A percentile compares a stretch with the other conserved stretches of the same genome.
Conservation (phyloP, 2,888 invertebrate genomes). For the Pediacus dermestoides region DNA sequence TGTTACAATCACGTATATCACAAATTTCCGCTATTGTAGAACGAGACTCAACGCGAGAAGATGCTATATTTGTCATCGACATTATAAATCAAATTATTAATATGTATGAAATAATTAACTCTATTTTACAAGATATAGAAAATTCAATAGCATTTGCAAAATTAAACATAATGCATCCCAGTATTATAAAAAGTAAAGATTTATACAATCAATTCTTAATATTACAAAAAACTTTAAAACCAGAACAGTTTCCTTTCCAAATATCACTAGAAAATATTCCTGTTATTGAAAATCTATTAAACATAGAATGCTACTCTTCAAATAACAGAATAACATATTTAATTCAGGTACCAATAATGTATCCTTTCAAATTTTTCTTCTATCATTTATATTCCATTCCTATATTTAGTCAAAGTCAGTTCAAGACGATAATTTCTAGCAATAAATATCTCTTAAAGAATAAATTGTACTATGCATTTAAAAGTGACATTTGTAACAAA, state of each 20-base stretch:
- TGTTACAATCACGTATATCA: conserved; percentile 5
- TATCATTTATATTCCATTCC: conserved; percentile 2
- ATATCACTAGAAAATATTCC: neutral
- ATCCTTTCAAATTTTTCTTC: neutral
- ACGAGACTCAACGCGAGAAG: neutral
- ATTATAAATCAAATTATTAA: conserved; percentile 11
- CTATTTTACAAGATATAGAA: conserved; percentile 15
- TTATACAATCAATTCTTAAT: conserved; percentile 8
- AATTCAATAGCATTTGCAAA: conserved; percentile 13
- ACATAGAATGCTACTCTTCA: conserved; percentile 7
- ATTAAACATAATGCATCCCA: conserved; percentile 11
- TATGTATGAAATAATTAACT: conserved; percentile 12
- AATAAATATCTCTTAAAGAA: no score
- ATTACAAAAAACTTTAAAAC: conserved; percentile 2
- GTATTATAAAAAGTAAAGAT: conserved; percentile 14
- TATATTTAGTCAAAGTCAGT: no score
- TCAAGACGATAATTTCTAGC: no score
- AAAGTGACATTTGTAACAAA: no score
- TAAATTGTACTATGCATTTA: no score
- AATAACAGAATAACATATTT: conserved; percentile 10
- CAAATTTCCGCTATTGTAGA: conserved; percentile 6
- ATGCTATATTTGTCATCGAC: conserved; percentile 9
- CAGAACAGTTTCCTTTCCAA: neutral
- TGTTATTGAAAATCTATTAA: conserved; percentile 3
- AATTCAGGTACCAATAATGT: conserved; percentile 7